Conservation (phyloP, 2,888 invertebrate genomes). For the Leucoptera coffeella region DNA sequence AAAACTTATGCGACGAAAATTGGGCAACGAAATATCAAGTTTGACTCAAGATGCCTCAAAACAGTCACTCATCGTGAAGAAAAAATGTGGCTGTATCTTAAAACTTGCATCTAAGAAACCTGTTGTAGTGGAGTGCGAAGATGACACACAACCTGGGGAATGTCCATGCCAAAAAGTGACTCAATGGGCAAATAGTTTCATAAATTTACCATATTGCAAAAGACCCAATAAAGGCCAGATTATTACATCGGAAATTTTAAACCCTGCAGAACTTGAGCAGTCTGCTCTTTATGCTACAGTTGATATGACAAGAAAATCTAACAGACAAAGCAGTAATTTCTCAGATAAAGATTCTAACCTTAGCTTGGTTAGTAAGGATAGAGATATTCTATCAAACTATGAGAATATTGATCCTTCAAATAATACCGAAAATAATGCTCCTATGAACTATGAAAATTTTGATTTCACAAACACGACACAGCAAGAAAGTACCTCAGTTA, state of each 20-base stretch:
- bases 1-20: slow-evolving; percentile 64
- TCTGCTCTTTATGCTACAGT: slow-evolving; percentile 65
- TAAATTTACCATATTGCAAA: slow-evolving; percentile 57
- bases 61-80: slow-evolving; percentile 55
- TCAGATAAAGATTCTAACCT: slow-evolving; percentile 15
- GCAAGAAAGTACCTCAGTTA: slow-evolving; percentile 32
- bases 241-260: slow-evolving; percentile 23
- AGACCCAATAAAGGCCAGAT: slow-evolving; percentile 27
- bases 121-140: slow-evolving; percentile 40
- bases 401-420: slow-evolving; percentile 36
- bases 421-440: slow-evolving; percentile 38
- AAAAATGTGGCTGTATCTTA: slow-evolving; percentile 67
- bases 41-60: too few species aligned
- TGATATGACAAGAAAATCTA: slow-evolving; percentile 61
- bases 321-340: slow-evolving; percentile 46
- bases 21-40: too few species aligned
- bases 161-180: slow-evolving; percentile 59
- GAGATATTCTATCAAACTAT: slow-evolving; percentile 27
- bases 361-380: slow-evolving; percentile 42
- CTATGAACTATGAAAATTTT: slow-evolving; percentile 63
- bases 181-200: slow-evolving; percentile 59
- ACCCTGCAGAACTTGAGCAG: slow-evolving; percentile 17
- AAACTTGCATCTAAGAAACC: slow-evolving; percentile 49
- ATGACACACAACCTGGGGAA: slow-evolving; percentile 30
- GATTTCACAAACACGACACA: slow-evolving; percentile 72